phyloP scores from a whole-genome alignment of 2,113 vertebrate species.

The Pardalotus punctatus region DNA sequence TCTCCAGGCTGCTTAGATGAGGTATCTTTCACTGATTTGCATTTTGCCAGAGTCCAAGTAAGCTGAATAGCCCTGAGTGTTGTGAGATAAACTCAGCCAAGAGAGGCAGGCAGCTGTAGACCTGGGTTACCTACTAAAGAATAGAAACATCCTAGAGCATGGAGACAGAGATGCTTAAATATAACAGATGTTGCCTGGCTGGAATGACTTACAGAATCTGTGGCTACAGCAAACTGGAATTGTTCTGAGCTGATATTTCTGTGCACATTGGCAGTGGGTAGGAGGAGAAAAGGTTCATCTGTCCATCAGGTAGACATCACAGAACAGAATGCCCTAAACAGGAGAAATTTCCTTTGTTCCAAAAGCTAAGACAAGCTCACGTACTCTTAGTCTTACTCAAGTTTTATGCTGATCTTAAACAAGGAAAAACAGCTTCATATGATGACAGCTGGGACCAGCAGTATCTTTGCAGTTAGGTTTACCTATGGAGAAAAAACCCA shows the following conservation, averaged over 20 bases:
- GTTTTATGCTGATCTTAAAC: neutral
- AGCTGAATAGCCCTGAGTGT: neutral
- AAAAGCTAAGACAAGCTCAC: neutral
- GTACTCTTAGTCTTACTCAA: neutral
- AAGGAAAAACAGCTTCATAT: neutral
- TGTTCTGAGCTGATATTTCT: neutral
- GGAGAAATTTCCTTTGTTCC: neutral
- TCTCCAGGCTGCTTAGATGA: neutral
- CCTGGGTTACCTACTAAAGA: neutral
- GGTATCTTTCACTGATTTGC: neutral
- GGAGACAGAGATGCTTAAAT: neutral
- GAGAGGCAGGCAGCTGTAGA: neutral
- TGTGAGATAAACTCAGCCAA: neutral
- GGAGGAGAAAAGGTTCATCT: neutral
- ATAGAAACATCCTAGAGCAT: neutral
- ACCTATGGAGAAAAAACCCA: neutral
- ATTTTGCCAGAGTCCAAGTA: neutral
- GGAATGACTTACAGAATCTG: neutral
- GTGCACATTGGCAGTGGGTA: neutral
- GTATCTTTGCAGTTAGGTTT: neutral
- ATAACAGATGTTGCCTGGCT: neutral
- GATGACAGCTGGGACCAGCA: neutral
- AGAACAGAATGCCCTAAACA: neutral
- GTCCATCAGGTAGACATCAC: neutral
- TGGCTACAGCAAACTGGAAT: neutral